Percentiles rank a stretch among this genome's conserved stretches.
Evolutionary conservation across 2,888 invertebrate genomes (phyloP).

Genomic region (Pseudococcus longispinus): DNA sequence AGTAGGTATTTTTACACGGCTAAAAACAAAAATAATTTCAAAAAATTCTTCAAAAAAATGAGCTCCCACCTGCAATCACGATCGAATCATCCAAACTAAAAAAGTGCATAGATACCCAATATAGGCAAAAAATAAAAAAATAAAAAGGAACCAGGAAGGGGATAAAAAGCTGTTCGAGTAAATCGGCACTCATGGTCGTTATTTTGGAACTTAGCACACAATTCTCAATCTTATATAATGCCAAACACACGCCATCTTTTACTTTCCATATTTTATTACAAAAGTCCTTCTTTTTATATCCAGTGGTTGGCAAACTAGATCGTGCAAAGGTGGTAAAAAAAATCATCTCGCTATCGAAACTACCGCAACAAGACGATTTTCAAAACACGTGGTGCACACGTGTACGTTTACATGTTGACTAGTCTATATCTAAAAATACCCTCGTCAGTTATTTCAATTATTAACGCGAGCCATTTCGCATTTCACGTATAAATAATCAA

Average conservation of each 20-base stretch:
- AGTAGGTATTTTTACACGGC: too few species aligned
- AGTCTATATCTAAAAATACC: not conserved
- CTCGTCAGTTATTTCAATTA: not conserved
- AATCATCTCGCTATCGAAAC: not conserved
- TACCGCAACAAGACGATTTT: not conserved
- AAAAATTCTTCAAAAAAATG: too few species aligned
- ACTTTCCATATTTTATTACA: conserved; percentile 41
- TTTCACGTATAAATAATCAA: conserved; percentile 1
- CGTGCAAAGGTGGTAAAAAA: not conserved
- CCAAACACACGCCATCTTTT: conserved; percentile 37
- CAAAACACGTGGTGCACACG: not conserved
- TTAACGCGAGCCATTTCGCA: conserved; percentile 1
- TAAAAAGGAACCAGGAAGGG: not conserved
- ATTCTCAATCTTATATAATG: conserved; percentile 25
- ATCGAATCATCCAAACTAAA: too few species aligned
- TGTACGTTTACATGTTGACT: not conserved
- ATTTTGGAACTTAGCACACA: conserved; percentile 9
- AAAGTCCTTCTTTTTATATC: not conserved
- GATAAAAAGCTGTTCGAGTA: not conserved
- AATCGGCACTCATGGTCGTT: not conserved
- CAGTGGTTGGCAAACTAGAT: not conserved
- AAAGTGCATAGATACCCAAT: too few species aligned
- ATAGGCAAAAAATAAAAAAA: too few species aligned
- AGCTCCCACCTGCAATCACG: too few species aligned
- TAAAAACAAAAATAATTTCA: too few species aligned